These are phyloP conservation scores for Brachyhypopomus gauderio DNA, from an alignment of 2,113 vertebrate genomes.

Conservation along the genomic window DNA sequence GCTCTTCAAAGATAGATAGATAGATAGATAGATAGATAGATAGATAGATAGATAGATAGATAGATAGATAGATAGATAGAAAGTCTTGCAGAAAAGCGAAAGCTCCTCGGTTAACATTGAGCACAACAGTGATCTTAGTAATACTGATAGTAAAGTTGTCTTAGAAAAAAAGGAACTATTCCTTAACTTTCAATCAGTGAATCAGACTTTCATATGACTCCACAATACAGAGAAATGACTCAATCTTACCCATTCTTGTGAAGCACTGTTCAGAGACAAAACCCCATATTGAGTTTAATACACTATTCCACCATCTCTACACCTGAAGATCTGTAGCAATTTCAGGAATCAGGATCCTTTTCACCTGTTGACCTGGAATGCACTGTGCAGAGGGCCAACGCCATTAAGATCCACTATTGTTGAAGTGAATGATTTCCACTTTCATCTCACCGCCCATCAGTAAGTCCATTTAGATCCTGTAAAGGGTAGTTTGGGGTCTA, in stretches of 20 bases:
- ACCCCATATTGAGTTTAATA: slow-evolving; percentile 44
- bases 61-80: too few relatives aligned
- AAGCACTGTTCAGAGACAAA: slow-evolving; percentile 35
- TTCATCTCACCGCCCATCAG: slow-evolving; percentile 44
- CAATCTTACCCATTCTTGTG: slow-evolving; percentile 24
- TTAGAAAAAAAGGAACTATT: slow-evolving; percentile 35
- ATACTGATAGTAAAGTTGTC: slow-evolving; percentile 35
- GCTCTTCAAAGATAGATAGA: neutral
- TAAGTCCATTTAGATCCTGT: slow-evolving; percentile 50
- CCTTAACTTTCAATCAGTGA: slow-evolving; percentile 43
- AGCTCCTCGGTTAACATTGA: neutral
- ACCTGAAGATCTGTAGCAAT: slow-evolving; percentile 57
- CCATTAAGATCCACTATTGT: slow-evolving; percentile 56
- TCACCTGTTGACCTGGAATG: slow-evolving; percentile 48
- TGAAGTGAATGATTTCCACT: slow-evolving; percentile 47
- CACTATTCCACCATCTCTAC: slow-evolving; percentile 48
- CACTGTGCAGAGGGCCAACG: slow-evolving; percentile 45
- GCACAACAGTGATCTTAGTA: slow-evolving; percentile 20
- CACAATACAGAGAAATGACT: slow-evolving; percentile 45
- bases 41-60: neutral
- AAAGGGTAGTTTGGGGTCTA: slow-evolving; percentile 40
- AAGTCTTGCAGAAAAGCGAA: slow-evolving; percentile 3
- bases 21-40: too few relatives aligned
- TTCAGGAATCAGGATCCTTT: slow-evolving; percentile 53
- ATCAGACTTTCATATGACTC: slow-evolving; percentile 41